A percentile compares a stretch with the other conserved stretches of the same genome.
Conservation (phyloP, 2,888 invertebrate species). For the Litoditis marina region DNA sequence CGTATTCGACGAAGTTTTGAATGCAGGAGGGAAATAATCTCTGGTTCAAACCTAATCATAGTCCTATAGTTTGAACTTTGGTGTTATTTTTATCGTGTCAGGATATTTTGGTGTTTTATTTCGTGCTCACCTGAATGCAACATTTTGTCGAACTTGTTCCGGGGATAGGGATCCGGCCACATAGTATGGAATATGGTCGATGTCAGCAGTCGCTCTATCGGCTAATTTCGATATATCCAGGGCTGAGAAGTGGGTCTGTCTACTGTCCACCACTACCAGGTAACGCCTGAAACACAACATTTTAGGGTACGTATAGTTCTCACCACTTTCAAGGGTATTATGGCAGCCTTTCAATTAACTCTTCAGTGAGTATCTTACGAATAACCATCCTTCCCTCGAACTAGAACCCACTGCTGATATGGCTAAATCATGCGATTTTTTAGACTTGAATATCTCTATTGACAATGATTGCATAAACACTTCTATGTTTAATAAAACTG, state of each 20-base stretch:
- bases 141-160: slow-evolving; percentile 29
- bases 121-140: slow-evolving; percentile 36
- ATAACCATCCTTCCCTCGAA: too few relatives aligned
- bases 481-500: too few relatives aligned
- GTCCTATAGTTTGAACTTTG: too few relatives aligned
- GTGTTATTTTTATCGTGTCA: neutral
- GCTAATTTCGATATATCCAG: slow-evolving; percentile 45
- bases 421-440: too few relatives aligned
- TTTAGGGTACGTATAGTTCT: too few relatives aligned
- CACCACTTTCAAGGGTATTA: neutral
- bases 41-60: neutral
- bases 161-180: slow-evolving; percentile 44
- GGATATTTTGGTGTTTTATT: too few relatives aligned
- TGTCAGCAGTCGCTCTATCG: slow-evolving; percentile 40
- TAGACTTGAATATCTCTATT: too few relatives aligned
- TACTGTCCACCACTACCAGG: slow-evolving; percentile 41
- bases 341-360: neutral
- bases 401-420: too few relatives aligned
- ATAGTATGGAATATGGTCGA: slow-evolving; percentile 49
- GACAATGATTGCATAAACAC: too few relatives aligned
- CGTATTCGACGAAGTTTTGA: neutral
- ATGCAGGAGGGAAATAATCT: neutral
- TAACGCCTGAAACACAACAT: slow-evolving; percentile 33
- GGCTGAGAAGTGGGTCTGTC: slow-evolving; percentile 39
- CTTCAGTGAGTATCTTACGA: too few relatives aligned